A percentile compares a stretch with the other conserved stretches of the same genome.
Evolutionary conservation across 2,797 vertebrate species (phyloP).

Genomic region (Lagocephalus sceleratus): DNA sequence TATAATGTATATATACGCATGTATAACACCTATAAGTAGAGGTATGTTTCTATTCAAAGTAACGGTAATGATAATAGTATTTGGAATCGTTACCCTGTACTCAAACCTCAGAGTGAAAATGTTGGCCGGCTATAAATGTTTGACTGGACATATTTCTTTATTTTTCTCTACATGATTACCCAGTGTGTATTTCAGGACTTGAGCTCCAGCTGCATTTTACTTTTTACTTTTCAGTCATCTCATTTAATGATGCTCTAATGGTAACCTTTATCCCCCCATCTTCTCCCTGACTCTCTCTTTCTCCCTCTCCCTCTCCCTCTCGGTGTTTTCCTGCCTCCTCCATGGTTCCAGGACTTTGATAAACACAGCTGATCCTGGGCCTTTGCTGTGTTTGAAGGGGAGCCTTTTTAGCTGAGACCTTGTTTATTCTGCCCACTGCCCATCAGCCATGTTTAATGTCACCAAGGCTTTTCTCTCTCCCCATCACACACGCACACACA

Average conservation of each 20-base stretch:
- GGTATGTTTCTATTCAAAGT: too few species aligned
- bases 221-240: constrained; percentile 23
- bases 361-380: constrained; percentile 77
- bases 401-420: constrained; percentile 56
- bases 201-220: constrained; percentile 14
- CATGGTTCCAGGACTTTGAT: constrained; percentile 57
- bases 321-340: constrained; percentile 30
- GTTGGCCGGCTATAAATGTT: too few species aligned
- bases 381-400: constrained; percentile 66
- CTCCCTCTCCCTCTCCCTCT: background rate
- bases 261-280: background rate
- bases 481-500: constrained; percentile 26
- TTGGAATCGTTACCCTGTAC: too few species aligned
- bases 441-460: constrained; percentile 73
- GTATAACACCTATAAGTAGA: too few species aligned
- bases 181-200: background rate
- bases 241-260: too few species aligned
- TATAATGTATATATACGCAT: too few species aligned
- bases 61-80: too few species aligned
- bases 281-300: constrained; percentile 19
- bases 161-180: too few species aligned
- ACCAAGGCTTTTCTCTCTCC: constrained; percentile 57
- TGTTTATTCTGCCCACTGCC: constrained; percentile 73
- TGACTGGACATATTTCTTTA: too few species aligned
- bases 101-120: too few species aligned